Percentiles rank a stretch among this genome's conserved stretches.
phyloP scores from a whole-genome alignment of 2,888 invertebrate genomes.

The Lochmaea capreae region DNA sequence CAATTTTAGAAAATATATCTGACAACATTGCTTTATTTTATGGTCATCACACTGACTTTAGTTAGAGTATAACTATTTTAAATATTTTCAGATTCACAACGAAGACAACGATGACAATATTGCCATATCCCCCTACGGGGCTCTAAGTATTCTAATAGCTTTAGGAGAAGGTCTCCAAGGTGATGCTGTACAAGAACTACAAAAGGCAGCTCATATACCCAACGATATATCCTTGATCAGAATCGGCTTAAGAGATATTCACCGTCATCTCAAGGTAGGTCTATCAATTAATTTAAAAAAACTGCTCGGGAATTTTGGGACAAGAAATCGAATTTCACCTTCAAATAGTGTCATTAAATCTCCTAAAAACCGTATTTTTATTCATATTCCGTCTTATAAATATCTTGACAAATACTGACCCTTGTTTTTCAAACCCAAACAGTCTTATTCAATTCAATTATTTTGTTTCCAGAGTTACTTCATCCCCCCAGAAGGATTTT shows the following conservation, averaged over 20 bases:
- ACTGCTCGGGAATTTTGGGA: no score
- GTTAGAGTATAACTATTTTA: no score
- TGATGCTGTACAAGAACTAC: conserved; percentile 78
- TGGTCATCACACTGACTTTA: no score
- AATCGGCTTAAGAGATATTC: conserved; percentile 85
- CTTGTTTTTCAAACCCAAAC: no score
- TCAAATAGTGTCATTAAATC: no score
- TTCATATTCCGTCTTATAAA: no score
- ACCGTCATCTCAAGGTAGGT: conserved; percentile 80
- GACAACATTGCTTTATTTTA: no score
- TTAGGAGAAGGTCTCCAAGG: conserved; percentile 83
- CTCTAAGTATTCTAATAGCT: conserved; percentile 83
- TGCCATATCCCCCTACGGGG: conserved; percentile 86
- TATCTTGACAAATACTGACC: background rate
- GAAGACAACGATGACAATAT: conserved; percentile 82
- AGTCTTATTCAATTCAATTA: background rate
- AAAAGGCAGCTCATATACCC: conserved; percentile 77
- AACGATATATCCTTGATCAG: conserved; percentile 79
- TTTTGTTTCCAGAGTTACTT: conserved; percentile 79
- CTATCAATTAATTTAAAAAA: background rate
- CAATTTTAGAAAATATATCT: no score
- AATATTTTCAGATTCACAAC: conserved; percentile 71
- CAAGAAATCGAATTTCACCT: no score
- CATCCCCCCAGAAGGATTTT: conserved; percentile 83
- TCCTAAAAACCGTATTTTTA: no score